Conservation (phyloP, 2,113 vertebrate species). For the Syrrhaptes paradoxus region DNA sequence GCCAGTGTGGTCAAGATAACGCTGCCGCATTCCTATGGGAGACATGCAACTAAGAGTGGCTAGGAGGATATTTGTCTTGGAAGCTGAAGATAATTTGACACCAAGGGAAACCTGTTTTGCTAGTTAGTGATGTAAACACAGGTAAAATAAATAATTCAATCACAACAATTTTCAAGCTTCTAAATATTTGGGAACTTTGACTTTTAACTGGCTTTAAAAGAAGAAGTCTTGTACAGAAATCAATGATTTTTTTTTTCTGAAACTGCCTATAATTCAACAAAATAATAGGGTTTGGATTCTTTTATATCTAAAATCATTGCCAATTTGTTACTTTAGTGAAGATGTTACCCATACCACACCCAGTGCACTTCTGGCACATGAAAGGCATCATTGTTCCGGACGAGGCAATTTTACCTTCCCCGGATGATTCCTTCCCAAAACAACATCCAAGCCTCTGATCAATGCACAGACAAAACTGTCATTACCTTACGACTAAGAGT, state of each 20-base stretch:
- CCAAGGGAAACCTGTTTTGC: neutral
- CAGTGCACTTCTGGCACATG: neutral
- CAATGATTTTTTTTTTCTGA: neutral
- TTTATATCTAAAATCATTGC: neutral
- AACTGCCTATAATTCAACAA: rapidly evolving
- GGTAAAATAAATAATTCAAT: neutral
- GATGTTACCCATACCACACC: neutral
- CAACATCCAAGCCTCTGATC: neutral
- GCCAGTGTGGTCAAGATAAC: neutral
- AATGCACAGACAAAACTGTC: neutral
- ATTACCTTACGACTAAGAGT: neutral
- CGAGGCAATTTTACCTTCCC: neutral
- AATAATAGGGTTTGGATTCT: neutral
- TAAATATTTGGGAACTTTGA: neutral
- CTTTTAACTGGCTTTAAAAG: neutral
- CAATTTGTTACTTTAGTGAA: neutral
- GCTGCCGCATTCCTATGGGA: neutral
- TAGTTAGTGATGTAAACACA: neutral
- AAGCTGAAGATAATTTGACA: neutral
- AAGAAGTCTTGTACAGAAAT: neutral
- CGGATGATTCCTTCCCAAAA: neutral
- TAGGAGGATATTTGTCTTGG: neutral
- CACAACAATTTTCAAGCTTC: neutral
- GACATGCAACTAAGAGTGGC: neutral
- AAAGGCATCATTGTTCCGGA: neutral